These are phyloP conservation scores for Pseudocheirus occidentalis DNA, from an alignment of 2,797 vertebrate genomes.

Conservation along the genomic window DNA sequence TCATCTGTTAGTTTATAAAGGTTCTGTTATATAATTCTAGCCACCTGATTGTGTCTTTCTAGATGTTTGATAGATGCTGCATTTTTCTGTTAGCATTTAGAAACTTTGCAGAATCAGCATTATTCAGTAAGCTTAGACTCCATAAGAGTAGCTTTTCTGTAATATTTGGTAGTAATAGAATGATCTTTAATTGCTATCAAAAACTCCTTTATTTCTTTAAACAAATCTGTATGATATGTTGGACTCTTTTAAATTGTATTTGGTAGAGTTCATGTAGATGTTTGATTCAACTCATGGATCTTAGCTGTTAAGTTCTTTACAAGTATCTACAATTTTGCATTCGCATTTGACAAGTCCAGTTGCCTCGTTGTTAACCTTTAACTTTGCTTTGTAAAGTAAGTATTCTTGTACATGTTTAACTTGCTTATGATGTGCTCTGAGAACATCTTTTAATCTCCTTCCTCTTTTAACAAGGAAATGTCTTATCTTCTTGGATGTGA, in stretches of 20 bases:
- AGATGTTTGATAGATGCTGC: neutral
- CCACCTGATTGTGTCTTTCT: neutral
- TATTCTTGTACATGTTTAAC: neutral
- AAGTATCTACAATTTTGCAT: neutral
- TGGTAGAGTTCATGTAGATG: neutral
- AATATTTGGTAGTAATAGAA: neutral
- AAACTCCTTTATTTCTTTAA: neutral
- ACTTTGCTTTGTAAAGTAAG: neutral
- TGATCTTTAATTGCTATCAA: neutral
- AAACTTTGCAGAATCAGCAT: neutral
- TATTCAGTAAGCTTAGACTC: neutral
- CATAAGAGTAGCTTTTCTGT: neutral
- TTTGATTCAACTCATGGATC: neutral
- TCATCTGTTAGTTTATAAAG: neutral
- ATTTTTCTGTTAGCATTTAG: neutral
- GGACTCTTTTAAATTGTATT: neutral
- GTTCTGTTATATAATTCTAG: neutral
- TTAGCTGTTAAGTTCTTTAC: neutral
- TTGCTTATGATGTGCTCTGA: neutral
- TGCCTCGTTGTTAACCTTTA: neutral
- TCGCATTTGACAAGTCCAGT: neutral
- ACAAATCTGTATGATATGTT: neutral
- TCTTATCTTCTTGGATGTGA: neutral
- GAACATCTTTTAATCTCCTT: neutral
- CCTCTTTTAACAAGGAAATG: neutral